These are phyloP conservation scores for Phanerotoma sp. DNA, from an alignment of 2,888 invertebrate genomes.

Conservation along the genomic window DNA sequence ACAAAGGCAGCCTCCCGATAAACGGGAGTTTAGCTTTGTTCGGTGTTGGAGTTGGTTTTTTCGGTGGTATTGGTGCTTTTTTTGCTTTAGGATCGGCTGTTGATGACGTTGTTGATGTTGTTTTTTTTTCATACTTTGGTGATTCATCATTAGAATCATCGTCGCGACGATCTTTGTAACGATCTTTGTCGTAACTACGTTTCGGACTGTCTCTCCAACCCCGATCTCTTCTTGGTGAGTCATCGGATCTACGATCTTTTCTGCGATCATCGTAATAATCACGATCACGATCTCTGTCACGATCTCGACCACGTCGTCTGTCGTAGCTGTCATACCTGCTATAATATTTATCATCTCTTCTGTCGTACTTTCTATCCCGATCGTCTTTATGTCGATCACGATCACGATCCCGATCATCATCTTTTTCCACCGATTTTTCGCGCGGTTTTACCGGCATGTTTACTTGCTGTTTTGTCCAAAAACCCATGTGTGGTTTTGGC, in stretches of 20 bases:
- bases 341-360: constrained; percentile 49
- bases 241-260: constrained; percentile 46
- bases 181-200: constrained; percentile 43
- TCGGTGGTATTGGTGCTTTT: constrained; percentile 43
- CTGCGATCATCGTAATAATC: constrained; percentile 53
- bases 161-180: constrained; percentile 46
- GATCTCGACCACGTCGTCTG: constrained; percentile 38
- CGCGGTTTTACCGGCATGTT: constrained; percentile 49
- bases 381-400: constrained; percentile 47
- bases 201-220: constrained; percentile 53
- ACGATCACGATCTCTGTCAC: constrained; percentile 39
- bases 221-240: constrained; percentile 52
- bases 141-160: constrained; percentile 50
- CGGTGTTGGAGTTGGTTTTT: constrained; percentile 47
- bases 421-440: constrained; percentile 52
- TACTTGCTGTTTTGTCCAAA: constrained; percentile 56
- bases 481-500: constrained; percentile 56
- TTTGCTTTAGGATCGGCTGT: constrained; percentile 45
- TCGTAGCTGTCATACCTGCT: constrained; percentile 48
- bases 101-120: too few relatives aligned
- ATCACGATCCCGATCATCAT: constrained; percentile 47
- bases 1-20: constrained; percentile 83
- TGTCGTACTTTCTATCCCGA: constrained; percentile 43
- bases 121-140: constrained; percentile 52
- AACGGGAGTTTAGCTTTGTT: constrained; percentile 75